Conservation (phyloP, 2,797 vertebrate genomes). For the Argya squamiceps region DNA sequence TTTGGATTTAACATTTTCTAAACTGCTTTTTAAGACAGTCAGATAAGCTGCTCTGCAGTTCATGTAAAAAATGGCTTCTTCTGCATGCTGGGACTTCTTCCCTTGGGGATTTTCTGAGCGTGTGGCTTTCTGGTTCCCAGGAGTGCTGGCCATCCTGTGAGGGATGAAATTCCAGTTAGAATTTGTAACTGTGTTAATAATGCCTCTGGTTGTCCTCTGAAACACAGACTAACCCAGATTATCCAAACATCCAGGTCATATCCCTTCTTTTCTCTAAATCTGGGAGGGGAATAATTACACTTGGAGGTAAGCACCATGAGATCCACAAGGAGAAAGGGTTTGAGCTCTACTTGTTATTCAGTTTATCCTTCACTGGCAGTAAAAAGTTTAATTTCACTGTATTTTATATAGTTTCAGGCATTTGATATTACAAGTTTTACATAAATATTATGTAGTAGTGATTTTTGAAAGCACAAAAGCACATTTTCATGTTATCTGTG, state of each 20-base stretch:
- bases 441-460: neutral
- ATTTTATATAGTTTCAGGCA: neutral
- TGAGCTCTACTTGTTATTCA: neutral
- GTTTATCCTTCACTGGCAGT: neutral
- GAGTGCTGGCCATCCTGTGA: constrained; percentile 74
- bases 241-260: neutral
- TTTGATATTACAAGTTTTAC: neutral
- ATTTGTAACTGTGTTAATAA: neutral
- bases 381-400: neutral
- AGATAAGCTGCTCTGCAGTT: constrained; percentile 89
- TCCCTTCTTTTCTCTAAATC: neutral
- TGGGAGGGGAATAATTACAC: neutral
- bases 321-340: neutral
- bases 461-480: neutral
- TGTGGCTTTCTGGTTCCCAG: constrained; percentile 37
- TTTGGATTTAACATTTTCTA: constrained; percentile 88
- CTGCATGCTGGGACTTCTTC: constrained; percentile 71
- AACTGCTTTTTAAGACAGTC: constrained; percentile 86
- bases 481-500: neutral
- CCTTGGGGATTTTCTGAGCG: constrained; percentile 35
- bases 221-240: neutral
- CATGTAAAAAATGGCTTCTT: constrained; percentile 86
- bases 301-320: neutral
- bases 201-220: neutral
- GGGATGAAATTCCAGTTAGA: constrained; percentile 17